Conservation (phyloP, 2,113 vertebrate genomes). For the Nanorana parkeri region DNA sequence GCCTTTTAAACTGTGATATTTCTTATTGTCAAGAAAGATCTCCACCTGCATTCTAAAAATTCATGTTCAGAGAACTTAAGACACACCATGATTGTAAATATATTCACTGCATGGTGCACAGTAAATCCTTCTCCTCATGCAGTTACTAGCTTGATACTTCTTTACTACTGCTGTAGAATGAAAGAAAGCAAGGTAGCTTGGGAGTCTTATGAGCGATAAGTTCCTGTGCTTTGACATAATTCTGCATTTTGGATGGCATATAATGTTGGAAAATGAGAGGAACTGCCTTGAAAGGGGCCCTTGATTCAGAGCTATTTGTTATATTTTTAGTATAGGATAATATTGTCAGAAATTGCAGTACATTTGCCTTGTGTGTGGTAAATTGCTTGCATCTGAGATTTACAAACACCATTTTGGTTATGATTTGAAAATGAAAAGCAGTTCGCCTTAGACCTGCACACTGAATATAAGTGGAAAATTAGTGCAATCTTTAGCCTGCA, state of each 20-base stretch:
- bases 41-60: no score
- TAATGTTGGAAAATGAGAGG: constrained; percentile 39
- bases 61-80: not conserved
- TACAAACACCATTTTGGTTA: constrained; percentile 59
- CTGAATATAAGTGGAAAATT: constrained; percentile 2
- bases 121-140: constrained; percentile 18
- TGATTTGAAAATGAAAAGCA: constrained; percentile 58
- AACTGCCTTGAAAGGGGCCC: constrained; percentile 63
- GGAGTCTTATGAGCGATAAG: not conserved
- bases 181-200: not conserved
- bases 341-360: constrained; percentile 67
- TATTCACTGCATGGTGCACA: constrained; percentile 11
- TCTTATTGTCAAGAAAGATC: no score
- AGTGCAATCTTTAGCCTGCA: not conserved
- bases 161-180: not conserved
- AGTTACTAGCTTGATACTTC: not conserved
- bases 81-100: not conserved
- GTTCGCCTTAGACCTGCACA: not conserved
- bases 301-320: constrained; percentile 73
- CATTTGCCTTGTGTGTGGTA: constrained; percentile 68
- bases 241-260: constrained; percentile 18
- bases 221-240: constrained; percentile 34
- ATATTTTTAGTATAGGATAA: constrained; percentile 59
- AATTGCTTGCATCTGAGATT: constrained; percentile 71
- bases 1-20: no score